Percentiles rank a stretch among this genome's conserved stretches.
phyloP scores from a whole-genome alignment of 2,888 invertebrate genomes.

The Metacarcinus magister region DNA sequence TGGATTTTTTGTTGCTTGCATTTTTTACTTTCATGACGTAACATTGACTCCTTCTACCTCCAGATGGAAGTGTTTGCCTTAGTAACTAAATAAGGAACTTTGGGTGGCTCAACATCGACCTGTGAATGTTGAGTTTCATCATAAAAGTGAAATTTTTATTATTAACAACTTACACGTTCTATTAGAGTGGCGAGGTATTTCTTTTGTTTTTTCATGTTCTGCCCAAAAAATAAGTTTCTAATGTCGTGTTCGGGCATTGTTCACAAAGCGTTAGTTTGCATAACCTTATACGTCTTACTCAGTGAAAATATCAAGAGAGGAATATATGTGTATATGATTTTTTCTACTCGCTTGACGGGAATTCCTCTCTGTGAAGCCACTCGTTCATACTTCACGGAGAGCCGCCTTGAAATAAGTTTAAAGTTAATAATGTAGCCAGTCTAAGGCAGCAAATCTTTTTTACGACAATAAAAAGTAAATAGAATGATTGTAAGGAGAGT shows the following conservation, averaged over 20 bases:
- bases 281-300: neutral
- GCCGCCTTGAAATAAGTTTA: neutral
- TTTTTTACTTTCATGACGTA: neutral
- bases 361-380: neutral
- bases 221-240: neutral
- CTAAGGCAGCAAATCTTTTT: neutral
- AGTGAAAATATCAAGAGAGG: neutral
- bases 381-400: neutral
- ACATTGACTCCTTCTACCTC: neutral
- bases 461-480: neutral
- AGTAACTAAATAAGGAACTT: neutral
- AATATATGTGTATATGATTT: neutral
- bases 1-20: neutral
- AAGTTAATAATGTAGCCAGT: neutral
- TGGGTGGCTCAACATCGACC: neutral
- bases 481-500: neutral
- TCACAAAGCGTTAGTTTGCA: neutral
- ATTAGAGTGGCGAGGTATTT: neutral
- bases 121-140: neutral
- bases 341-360: neutral
- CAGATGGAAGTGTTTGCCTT: neutral
- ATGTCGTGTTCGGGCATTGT: neutral
- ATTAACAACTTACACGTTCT: conserved; percentile 42
- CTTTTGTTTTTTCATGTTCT: neutral
- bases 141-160: neutral